Evolutionary conservation across 2,888 invertebrate genomes (phyloP).

Genomic region (Oscheius sp.): DNA sequence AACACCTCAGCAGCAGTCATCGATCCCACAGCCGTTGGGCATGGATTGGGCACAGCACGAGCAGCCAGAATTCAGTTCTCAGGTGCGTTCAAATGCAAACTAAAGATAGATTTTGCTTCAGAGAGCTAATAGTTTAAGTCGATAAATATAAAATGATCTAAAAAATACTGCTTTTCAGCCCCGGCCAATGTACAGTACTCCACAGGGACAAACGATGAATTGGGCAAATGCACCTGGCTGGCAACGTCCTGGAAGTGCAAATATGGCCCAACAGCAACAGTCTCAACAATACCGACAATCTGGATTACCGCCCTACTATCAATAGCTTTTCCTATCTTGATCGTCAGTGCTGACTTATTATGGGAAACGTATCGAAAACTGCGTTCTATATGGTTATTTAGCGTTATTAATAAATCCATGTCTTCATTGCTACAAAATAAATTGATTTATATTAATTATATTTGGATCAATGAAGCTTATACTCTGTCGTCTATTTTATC

Average conservation of each 20-base stretch:
- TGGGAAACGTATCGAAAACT: conserved; percentile 2
- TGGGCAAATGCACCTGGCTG: conserved; percentile 19
- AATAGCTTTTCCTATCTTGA: conserved; percentile 1
- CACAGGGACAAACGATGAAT: background rate
- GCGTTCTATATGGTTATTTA: conserved; percentile 8
- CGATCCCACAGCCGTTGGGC: background rate
- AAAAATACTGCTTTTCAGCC: background rate
- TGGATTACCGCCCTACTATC: conserved; percentile 10
- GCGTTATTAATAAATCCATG: conserved; percentile 21
- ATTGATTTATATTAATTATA: background rate
- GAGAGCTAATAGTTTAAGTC: background rate
- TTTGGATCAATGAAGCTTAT: background rate
- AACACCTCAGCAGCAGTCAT: background rate
- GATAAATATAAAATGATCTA: background rate
- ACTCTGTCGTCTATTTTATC: background rate
- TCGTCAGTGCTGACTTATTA: background rate
- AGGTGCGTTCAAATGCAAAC: background rate
- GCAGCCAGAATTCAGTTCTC: background rate
- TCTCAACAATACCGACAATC: background rate
- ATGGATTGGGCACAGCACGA: conserved; percentile 4
- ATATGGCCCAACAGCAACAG: conserved; percentile 12
- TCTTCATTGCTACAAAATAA: background rate
- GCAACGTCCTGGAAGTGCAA: conserved; percentile 14
- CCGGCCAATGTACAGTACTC: conserved; percentile 7
- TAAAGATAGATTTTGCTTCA: background rate